Conservation (phyloP, 2,113 vertebrate species). For the Grus americana region DNA sequence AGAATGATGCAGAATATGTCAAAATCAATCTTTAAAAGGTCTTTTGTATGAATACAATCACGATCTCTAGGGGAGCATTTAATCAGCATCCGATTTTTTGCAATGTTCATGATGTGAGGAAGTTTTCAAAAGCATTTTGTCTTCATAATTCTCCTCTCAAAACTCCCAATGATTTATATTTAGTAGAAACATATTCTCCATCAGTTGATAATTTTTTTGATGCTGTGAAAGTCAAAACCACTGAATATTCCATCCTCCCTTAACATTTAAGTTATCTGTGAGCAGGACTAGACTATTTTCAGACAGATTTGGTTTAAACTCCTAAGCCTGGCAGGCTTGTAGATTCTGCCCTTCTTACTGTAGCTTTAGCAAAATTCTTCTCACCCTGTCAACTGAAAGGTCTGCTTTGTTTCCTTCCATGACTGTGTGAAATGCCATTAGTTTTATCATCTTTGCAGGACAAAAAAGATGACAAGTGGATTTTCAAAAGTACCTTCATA, state of each 20-base stretch:
- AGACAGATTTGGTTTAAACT: neutral
- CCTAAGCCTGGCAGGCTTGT: neutral
- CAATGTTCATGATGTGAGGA: neutral
- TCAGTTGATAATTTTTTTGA: neutral
- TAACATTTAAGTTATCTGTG: neutral
- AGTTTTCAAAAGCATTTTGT: neutral
- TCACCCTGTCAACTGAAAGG: conserved; percentile 6
- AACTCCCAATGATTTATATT: neutral
- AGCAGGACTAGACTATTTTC: neutral
- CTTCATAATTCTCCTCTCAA: neutral
- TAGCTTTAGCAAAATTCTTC: conserved; percentile 24
- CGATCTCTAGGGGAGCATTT: neutral
- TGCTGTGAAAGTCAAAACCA: neutral
- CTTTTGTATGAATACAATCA: neutral
- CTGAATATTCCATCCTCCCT: neutral
- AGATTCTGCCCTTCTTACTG: neutral
- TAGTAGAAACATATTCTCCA: neutral
- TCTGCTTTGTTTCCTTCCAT: neutral
- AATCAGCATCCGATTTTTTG: neutral
- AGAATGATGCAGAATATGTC: neutral
- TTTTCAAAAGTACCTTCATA: neutral
- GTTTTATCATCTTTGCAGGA: neutral
- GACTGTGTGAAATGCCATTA: neutral
- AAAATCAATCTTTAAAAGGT: neutral
- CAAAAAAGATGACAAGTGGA: neutral